Conservation (phyloP, 2,888 invertebrate species). For the Chamaedrilus cognettii region DNA sequence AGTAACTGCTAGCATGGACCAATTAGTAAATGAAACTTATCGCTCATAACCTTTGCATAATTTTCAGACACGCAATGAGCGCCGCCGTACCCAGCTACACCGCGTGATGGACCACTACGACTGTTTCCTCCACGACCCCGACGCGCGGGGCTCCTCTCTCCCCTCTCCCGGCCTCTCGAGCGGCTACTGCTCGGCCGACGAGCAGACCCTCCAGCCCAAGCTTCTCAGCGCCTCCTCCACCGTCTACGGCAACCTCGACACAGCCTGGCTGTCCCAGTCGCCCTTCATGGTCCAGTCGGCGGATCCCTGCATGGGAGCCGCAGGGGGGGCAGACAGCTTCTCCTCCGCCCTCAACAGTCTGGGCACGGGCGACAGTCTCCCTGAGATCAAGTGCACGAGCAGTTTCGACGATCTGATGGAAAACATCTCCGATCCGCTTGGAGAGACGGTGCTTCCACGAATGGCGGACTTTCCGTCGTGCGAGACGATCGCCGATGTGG, state of each 20-base stretch:
- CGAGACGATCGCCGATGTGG: constrained; percentile 6
- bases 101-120: constrained; percentile 17
- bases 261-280: background rate
- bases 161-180: constrained; percentile 16
- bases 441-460: background rate
- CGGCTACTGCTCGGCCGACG: constrained; percentile 19
- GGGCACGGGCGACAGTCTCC: background rate
- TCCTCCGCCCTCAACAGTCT: background rate
- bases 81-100: too few relatives aligned
- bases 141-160: background rate
- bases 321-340: background rate
- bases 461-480: background rate
- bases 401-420: constrained; percentile 19
- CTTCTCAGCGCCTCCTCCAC: background rate
- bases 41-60: too few relatives aligned
- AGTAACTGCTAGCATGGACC: too few relatives aligned
- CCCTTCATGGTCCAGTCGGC: background rate
- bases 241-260: background rate
- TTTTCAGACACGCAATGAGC: too few relatives aligned
- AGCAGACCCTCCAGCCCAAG: background rate
- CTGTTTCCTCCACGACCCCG: constrained; percentile 11
- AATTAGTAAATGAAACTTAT: too few relatives aligned
- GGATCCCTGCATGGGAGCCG: constrained; percentile 8
- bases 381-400: background rate
- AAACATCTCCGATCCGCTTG: constrained; percentile 10